These are phyloP conservation scores for Muricea muricata DNA, from an alignment of 92 coral and sea anemone species.

Conservation along the genomic window DNA sequence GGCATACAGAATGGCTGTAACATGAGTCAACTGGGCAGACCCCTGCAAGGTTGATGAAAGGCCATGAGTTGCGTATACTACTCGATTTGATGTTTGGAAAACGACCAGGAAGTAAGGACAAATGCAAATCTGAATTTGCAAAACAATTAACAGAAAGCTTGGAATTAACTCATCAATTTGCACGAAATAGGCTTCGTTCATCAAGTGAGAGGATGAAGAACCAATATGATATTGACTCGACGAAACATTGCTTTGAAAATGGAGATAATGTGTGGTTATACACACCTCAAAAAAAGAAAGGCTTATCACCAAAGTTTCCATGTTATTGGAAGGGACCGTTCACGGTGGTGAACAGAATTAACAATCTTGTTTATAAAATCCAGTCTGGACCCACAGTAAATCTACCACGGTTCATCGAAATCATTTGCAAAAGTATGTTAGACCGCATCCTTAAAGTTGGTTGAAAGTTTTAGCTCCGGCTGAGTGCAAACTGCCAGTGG, in stretches of 20 bases:
- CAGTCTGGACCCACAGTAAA: neutral
- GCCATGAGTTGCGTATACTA: constrained; percentile 47
- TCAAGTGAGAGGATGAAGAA: constrained; percentile 26
- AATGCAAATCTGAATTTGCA: neutral
- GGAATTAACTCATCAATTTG: constrained; percentile 37
- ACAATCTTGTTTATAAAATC: neutral
- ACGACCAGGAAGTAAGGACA: no score
- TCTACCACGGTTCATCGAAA: neutral
- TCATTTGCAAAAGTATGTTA: constrained; percentile 1
- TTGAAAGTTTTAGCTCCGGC: no score
- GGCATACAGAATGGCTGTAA: constrained; percentile 59
- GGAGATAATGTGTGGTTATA: constrained; percentile 45
- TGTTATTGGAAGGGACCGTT: constrained; percentile 58
- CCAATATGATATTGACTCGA: constrained; percentile 28
- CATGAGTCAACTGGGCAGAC: neutral
- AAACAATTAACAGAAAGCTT: constrained; percentile 12
- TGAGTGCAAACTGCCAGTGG: no score
- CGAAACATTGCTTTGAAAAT: neutral
- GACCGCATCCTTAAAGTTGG: no score
- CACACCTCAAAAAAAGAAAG: no score
- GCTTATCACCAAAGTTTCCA: constrained; percentile 45
- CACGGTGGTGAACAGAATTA: constrained; percentile 2
- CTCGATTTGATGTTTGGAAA: constrained; percentile 50
- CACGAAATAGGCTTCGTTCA: constrained; percentile 20
- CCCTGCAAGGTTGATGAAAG: neutral